Evolutionary conservation across 2,888 invertebrate genomes (phyloP), one percentile per base, ranked within the genome.

Genomic region (Caenorhabditis sinica): DNA sequence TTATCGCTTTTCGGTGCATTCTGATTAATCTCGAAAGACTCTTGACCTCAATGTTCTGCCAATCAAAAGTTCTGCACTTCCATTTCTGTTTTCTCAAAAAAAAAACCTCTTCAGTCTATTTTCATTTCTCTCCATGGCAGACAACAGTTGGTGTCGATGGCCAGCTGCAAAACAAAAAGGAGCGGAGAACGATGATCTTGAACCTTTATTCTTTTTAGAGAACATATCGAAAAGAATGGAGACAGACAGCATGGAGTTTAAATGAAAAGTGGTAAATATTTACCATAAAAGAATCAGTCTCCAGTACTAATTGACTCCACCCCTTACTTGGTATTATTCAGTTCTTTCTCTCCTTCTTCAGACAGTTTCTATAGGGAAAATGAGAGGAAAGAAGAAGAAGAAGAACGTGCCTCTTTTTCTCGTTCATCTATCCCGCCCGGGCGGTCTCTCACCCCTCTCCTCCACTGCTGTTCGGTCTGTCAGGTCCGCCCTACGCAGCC

Each of bases 241-340:
- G 36, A 53, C 20, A 51, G 69, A 51, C 20, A 53, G 9, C 9
- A 23, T 23, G 23, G 49, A 43, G 45, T 72, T 60, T 40, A 71
- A 45, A 36, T 40, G 17, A 40, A 33, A 68, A 76, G 23, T 68
- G 66, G 68, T 77, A 77, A 77, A 77, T 77, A 75, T 75, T 75
- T 75, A 77, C 76, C 76, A 69, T 66, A 66, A 51, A 28, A 30
- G 43, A 23, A 36, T 28, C 43, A 53, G 30, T 43, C 43, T 40
- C 5, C 17, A 25, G 25, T 23, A 66, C 33, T 49, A 66, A 68
- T 51, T 30, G 63, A 30, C 49, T 63, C 51, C 74, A n/a, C 51
- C 65, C 43, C 36, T 33, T n/a, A 23, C 33, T 61, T 61, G 11
- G 23, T 58, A 33, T 36, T 68, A 30, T 49, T 56, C 53, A 58